phyloP scores from a whole-genome alignment of 1,140 invertebrate genomes.

The Micrasema longulum region DNA sequence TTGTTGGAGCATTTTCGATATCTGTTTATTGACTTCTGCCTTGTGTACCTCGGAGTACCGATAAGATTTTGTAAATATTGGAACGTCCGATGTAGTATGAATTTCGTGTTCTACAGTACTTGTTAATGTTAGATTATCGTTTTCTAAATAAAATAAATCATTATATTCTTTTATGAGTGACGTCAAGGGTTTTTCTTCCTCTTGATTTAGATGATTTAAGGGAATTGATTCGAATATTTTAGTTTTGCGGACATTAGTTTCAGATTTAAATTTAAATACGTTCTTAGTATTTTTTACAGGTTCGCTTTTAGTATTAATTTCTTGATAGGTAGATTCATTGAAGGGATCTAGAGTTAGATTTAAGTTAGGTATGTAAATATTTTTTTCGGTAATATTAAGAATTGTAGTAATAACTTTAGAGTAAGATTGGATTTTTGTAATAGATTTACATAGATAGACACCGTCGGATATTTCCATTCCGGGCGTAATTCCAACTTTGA shows the following conservation, averaged over 20 bases:
- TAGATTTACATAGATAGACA: conserved; percentile 9
- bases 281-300: not conserved
- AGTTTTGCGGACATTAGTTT: not conserved
- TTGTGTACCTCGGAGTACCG: conserved; percentile 56
- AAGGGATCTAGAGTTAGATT: conserved; percentile 1
- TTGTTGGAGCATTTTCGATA: conserved; percentile 54
- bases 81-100: not conserved
- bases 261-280: not conserved
- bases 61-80: conserved; percentile 48
- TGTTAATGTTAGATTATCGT: conserved; percentile 1
- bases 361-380: conserved; percentile 34
- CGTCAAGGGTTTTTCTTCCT: conserved; percentile 21
- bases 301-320: not conserved
- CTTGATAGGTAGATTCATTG: not conserved
- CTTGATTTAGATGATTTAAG: not conserved
- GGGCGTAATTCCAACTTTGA: not conserved
- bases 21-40: conserved; percentile 56
- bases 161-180: conserved; percentile 36
- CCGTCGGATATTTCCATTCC: conserved; percentile 12
- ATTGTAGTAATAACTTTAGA: conserved; percentile 43
- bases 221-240: not conserved
- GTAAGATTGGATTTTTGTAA: conserved; percentile 30
- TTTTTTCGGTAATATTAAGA: conserved; percentile 45
- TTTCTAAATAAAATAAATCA: conserved; percentile 55
- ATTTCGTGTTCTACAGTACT: too few relatives aligned